phyloP scores from a whole-genome alignment of 2,113 vertebrate species.

The Dryoscopus gambensis region DNA sequence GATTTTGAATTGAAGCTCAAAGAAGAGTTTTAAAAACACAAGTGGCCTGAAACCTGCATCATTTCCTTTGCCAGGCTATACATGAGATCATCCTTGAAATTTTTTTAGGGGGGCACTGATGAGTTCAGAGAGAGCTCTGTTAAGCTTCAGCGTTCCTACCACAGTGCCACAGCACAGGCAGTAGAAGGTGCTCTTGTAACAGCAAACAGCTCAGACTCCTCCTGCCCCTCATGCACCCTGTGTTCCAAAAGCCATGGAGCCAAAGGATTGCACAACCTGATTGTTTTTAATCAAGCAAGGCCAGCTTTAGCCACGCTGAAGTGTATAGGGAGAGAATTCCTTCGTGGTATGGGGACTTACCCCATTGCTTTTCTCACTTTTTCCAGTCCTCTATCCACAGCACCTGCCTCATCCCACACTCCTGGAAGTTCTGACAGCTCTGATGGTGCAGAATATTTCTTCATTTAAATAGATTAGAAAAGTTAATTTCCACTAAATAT shows the following conservation, averaged over 20 bases:
- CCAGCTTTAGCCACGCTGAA: neutral
- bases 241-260: constrained; percentile 11
- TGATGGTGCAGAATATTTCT: neutral
- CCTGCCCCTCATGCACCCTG: neutral
- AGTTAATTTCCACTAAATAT: neutral
- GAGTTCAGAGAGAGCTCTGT: neutral
- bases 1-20: neutral
- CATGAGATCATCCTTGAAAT: neutral
- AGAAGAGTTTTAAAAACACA: neutral
- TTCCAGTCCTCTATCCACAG: neutral
- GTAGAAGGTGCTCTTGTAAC: constrained; percentile 57
- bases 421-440: neutral
- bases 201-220: neutral
- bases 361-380: neutral
- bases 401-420: neutral
- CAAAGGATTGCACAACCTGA: constrained; percentile 23
- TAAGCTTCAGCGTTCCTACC: neutral
- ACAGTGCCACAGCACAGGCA: neutral
- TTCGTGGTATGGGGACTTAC: neutral
- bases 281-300: constrained; percentile 23
- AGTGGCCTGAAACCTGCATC: neutral
- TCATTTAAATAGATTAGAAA: neutral
- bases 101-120: neutral
- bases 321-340: neutral
- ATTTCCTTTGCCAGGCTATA: neutral